Conservation (phyloP, 2,113 vertebrate genomes). For the Tricholaema leucomelas region DNA sequence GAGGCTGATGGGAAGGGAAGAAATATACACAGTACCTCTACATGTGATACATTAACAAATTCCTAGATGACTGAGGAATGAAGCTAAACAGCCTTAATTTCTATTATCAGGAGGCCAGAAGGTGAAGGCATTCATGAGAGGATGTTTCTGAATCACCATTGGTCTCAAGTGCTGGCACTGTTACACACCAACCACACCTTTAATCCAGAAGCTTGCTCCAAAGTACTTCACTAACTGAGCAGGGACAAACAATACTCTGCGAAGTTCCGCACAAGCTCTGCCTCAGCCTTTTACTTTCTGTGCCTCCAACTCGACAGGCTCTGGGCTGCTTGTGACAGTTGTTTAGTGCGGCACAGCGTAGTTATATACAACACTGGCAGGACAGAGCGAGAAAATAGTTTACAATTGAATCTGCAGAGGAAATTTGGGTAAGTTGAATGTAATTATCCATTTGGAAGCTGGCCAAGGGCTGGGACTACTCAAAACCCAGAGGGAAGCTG, state of each 20-base stretch:
- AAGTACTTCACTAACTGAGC: neutral
- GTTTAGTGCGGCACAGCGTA: neutral
- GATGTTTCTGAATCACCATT: neutral
- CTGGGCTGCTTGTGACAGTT: neutral
- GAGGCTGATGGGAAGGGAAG: neutral
- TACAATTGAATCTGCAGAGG: slow-evolving; percentile 48
- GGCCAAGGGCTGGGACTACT: slow-evolving; percentile 31
- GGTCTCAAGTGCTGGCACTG: neutral
- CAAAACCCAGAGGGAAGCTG: neutral
- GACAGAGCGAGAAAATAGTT: slow-evolving; percentile 24
- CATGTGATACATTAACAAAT: neutral
- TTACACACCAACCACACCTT: neutral
- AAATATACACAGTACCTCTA: neutral
- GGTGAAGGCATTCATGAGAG: neutral
- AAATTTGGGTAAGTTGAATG: slow-evolving; percentile 46
- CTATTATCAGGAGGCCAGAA: neutral
- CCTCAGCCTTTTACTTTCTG: neutral
- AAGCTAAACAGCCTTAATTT: neutral
- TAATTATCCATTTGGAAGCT: slow-evolving; percentile 44
- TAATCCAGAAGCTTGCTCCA: neutral
- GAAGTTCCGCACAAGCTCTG: neutral
- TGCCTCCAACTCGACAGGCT: neutral
- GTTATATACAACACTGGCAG: neutral
- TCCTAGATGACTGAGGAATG: neutral
- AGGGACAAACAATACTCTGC: neutral